These are phyloP conservation scores for Vespertilio murinus DNA, from an alignment of 2,797 vertebrate species.

Conservation along the genomic window DNA sequence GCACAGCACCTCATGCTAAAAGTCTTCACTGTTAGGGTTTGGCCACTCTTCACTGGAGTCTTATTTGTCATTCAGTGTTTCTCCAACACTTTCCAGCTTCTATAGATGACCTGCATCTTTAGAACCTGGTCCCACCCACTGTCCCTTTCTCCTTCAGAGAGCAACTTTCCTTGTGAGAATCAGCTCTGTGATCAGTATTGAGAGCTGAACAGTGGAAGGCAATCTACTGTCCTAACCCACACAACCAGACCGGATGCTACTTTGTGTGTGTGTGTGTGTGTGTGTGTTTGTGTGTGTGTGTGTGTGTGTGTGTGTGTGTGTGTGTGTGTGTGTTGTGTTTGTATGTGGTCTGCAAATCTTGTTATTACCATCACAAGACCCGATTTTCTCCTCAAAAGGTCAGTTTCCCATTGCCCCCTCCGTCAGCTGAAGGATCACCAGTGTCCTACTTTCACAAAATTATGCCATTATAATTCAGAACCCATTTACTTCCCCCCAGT, in stretches of 20 bases:
- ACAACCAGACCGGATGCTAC: neutral
- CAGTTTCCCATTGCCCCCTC: constrained; percentile 52
- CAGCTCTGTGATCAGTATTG: neutral
- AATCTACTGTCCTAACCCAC: neutral
- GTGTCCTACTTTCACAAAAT: constrained; percentile 63
- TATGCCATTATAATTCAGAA: constrained; percentile 70
- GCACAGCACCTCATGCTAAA: neutral
- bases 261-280: neutral
- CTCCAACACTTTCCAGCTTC: too few relatives aligned
- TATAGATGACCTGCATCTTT: too few relatives aligned
- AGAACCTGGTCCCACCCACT: too few relatives aligned
- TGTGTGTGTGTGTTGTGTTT: neutral
- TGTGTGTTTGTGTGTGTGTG: neutral
- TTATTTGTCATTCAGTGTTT: neutral
- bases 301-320: neutral
- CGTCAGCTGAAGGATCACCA: constrained; percentile 62
- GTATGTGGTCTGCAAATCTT: neutral
- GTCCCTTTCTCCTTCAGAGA: neutral
- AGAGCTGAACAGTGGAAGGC: neutral
- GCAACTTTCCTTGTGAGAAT: neutral
- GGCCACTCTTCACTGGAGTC: neutral
- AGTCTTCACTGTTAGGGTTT: neutral
- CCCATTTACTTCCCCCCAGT: constrained; percentile 66
- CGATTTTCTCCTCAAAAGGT: constrained; percentile 65
- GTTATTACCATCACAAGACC: neutral